Base-by-base conservation (phyloP, 2,888 invertebrate species). In the Craniophora ligustri region DNA sequence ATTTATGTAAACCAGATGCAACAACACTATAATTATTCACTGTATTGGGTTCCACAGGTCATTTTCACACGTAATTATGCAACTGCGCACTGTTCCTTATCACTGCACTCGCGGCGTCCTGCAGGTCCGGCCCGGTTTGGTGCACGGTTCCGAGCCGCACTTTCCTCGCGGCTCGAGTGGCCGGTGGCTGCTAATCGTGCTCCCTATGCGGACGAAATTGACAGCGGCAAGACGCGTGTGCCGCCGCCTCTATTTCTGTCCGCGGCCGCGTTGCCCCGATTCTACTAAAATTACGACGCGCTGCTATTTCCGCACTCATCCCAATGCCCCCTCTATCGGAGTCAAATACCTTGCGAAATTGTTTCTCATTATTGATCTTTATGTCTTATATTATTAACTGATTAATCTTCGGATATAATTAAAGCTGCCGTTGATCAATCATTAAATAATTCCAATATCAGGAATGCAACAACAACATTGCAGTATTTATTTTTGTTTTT, bases 251-350 rank as follows among this genome's bases (percentile, higher is more conserved):
- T 93, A 93, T 93, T 93, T 92, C 87, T 82, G 90, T 90, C 82
- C 87, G 88, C 87, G 92, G 86, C 91, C 90, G 91, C 81, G 90
- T 93, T 93, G 93, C 93, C 93, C 93, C 89, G 93, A 91, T 93
- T 93, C 85, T 86, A 93, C 91, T 92, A 91, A 93, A 93, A 92
- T 92, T 93, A 93, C 89, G 86, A 86, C 88, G 87, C 84, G 86
- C 71, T 80, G 89, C 92, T 93, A 93, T 93, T 93, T 93, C 93
- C 92, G 93, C 92, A 91, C 93, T 86, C 85, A 71, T 84, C 87
- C 82, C 82, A 75, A 78, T 79, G 85, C 81, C 88, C 86, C 80
- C 85, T 83, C 87, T 78, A 73, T 78, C 74, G 76, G 79, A 84
- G 81, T 86, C 80, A 81, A 86, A 83, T 78, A 81, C 80, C 82